Evolutionary conservation across 2,113 vertebrate species (phyloP), one percentile per base, ranked within the genome.

Genomic region (Platichthys flesus): DNA sequence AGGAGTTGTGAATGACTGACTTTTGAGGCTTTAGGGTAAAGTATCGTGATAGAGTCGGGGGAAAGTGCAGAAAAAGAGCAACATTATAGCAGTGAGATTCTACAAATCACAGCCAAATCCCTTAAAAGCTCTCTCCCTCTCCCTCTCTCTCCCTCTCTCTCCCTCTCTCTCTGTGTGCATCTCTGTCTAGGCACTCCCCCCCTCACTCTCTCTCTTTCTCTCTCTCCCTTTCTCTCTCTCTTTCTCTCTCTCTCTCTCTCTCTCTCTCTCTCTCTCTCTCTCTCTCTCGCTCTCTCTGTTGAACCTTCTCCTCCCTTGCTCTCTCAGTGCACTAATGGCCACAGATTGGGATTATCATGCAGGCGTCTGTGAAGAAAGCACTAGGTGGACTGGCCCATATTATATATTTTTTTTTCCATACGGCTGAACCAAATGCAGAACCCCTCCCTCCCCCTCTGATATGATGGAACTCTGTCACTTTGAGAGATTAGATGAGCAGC

Each of bases 71-170:
- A 81, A 82, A 90, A 90, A 87, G 85, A 55, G 31, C 76, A 88
- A 91, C 90, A 89, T 91, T 85, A 91, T 83, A 80, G 85, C 89
- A 89, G 89, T 79, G 88, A 91, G 91, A 93, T 88, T 93, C 89
- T 89, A 87, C 88, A 94, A 94, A 95, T 94, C 91, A 93, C 90
- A 88, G 88, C 64, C 91, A 95, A 95, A 94, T 95, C 93, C 93
- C 88, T 95, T 95, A 95, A 95, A 95, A 95, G 92, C 94, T 73
- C 92, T 57, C 82, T 65, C 86, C 35, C 78, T 68, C 79, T 31
- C 28, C 5, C 31, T 31, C 31, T 31, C 31, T 6, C 28, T 31
- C 28, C 5, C 31, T 31, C 31, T 31, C 31, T 6, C 28, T 79
- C 69, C 28, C 68, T 75, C 69, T 66, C 40, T 21, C 61, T 88